phyloP scores from a whole-genome alignment of 2,113 vertebrate species.

The Oplegnathus fasciatus region DNA sequence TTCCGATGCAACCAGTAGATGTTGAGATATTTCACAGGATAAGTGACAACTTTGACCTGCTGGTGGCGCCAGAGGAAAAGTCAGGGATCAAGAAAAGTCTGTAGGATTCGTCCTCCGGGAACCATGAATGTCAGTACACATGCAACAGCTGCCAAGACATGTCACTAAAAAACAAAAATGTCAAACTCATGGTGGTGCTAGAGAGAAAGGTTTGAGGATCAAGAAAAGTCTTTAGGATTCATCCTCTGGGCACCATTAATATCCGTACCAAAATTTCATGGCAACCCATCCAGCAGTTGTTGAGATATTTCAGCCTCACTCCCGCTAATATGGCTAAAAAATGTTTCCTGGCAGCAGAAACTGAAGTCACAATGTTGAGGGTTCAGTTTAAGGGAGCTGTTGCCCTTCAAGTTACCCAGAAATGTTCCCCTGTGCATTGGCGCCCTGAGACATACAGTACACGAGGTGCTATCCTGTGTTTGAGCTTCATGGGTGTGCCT shows the following conservation, averaged over 20 bases:
- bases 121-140: background rate
- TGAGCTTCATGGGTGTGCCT: conserved; percentile 75
- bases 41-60: too few relatives aligned
- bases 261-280: background rate
- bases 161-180: too few relatives aligned
- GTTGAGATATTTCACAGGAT: too few relatives aligned
- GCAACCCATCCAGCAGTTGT: background rate
- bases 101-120: background rate
- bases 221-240: background rate
- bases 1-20: too few relatives aligned
- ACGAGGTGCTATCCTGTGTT: conserved; percentile 73
- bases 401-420: conserved; percentile 4
- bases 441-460: conserved; percentile 18
- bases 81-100: too few relatives aligned
- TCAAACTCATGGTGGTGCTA: too few relatives aligned
- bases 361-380: background rate
- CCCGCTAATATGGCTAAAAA: background rate
- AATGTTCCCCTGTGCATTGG: background rate
- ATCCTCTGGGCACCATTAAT: conserved; percentile 1
- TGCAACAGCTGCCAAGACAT: too few relatives aligned
- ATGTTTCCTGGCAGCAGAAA: background rate
- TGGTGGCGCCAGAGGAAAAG: too few relatives aligned
- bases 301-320: background rate
- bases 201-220: too few relatives aligned
- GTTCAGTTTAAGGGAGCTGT: conserved; percentile 18